Base-by-base conservation (phyloP, 2,113 vertebrate genomes). In the Kryptolebias marmoratus region DNA sequence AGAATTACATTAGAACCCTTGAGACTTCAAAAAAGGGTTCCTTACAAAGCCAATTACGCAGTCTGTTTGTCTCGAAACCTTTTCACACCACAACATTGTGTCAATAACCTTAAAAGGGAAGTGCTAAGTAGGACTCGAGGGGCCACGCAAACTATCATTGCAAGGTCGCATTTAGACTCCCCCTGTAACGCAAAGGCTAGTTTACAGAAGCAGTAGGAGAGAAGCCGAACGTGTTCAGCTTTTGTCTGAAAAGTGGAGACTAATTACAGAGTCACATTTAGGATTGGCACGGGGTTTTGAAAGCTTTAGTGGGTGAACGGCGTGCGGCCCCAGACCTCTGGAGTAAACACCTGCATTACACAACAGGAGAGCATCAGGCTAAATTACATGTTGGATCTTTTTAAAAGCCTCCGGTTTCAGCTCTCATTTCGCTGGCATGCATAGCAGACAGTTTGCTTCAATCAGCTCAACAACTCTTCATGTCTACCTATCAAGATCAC, bases 1-100 rank as follows among this genome's bases (percentile, higher is more conserved):
- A 66, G 80, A 83, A 74, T 78, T 70, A 59, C 60, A 87, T 84
- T 79, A 62, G 50, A 77, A 75, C 82, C 71, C 80, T 66, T 31
- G 71, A 83, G 85, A 79, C 68, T 72, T 76, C 32, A 71, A 58
- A 73, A 42, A 77, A 53, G 57, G 58, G 18, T 70, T 81, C 59
- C 66, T 74, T 67, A 76, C 73, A 64, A 86, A 77, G 79, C 66
- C 63, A 78, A 80, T 83, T 80, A 77, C 69, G 32, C 56, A 44
- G 72, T 30, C 13, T 65, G 73, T 81, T 79, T 75, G 57, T 77
- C 36, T 61, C 11, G 0, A 73, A 80, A 56, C 69, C 68, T 62
- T 87, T 85, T 77, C 10, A 75, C 77, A 70, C 52, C 39, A 68
- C 68, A 75, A 61, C 50, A 62, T 62, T 77, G 69, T 77, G 61